These are phyloP conservation scores for Leptobrachium leishanense DNA, from an alignment of 2,113 vertebrate species.

Conservation along the genomic window DNA sequence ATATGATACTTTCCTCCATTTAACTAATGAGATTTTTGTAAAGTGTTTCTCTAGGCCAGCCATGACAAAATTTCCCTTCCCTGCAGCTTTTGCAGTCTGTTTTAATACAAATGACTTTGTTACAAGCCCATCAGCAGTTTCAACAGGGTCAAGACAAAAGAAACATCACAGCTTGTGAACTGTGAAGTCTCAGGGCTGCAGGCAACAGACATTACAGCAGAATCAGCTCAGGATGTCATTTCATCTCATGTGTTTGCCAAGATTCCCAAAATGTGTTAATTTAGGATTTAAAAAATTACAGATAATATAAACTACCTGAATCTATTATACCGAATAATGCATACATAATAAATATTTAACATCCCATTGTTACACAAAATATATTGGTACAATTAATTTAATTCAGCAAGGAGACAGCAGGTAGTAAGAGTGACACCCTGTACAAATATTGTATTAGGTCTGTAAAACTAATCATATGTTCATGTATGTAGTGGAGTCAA, in stretches of 20 bases:
- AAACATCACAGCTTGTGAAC: conserved; percentile 48
- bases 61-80: conserved; percentile 34
- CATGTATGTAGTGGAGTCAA: too few relatives aligned
- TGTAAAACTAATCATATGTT: too few relatives aligned
- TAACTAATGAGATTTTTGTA: conserved; percentile 49
- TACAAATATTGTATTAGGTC: too few relatives aligned
- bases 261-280: conserved; percentile 35
- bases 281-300: not conserved
- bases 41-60: conserved; percentile 27
- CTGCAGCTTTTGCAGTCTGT: conserved; percentile 36
- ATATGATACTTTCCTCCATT: conserved; percentile 25
- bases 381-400: not conserved
- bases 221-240: conserved; percentile 42
- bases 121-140: conserved; percentile 44
- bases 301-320: not conserved
- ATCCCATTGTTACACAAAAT: not conserved
- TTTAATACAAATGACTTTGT: conserved; percentile 44
- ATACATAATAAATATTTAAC: conserved; percentile 39
- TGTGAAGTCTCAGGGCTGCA: conserved; percentile 44
- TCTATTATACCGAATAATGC: conserved; percentile 14
- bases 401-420: too few relatives aligned
- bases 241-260: conserved; percentile 37
- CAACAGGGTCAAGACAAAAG: conserved; percentile 50
- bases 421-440: too few relatives aligned
- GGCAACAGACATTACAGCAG: conserved; percentile 45